phyloP scores from a whole-genome alignment of 1,140 invertebrate genomes.

The Potamilus streckersoni region DNA sequence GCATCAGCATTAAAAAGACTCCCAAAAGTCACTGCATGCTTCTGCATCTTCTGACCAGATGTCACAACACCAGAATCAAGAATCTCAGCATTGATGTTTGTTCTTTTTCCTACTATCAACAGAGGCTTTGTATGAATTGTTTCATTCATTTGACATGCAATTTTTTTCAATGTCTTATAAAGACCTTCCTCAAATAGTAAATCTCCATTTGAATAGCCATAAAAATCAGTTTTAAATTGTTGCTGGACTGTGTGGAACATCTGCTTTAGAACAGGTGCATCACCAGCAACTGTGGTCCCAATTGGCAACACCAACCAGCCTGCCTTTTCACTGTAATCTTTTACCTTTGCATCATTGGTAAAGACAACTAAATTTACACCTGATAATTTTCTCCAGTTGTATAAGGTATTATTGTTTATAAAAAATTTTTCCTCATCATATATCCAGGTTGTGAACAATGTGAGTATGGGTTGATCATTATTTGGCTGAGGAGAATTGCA shows the following conservation, averaged over 20 bases:
- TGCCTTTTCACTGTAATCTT: slow-evolving; percentile 13
- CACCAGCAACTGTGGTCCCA: slow-evolving; percentile 24
- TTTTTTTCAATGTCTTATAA: slow-evolving; percentile 30
- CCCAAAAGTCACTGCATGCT: slow-evolving; percentile 24
- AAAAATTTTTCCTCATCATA: slow-evolving; percentile 28
- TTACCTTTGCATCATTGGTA: slow-evolving; percentile 29
- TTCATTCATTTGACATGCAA: slow-evolving; percentile 17
- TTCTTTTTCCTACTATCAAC: slow-evolving; percentile 39
- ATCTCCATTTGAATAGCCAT: slow-evolving; percentile 50
- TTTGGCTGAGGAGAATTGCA: neutral
- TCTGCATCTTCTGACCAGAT: slow-evolving; percentile 25
- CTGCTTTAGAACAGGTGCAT: slow-evolving; percentile 40
- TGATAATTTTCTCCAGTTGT: slow-evolving; percentile 46
- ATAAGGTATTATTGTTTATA: slow-evolving; percentile 44
- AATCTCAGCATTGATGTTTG: slow-evolving; percentile 32
- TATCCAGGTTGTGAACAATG: slow-evolving; percentile 43
- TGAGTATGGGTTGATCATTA: slow-evolving; percentile 28
- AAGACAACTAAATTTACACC: slow-evolving; percentile 39
- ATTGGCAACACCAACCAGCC: slow-evolving; percentile 39
- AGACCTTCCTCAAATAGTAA: slow-evolving; percentile 42
- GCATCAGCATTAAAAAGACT: slow-evolving; percentile 42
- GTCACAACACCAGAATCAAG: slow-evolving; percentile 23
- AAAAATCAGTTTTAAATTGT: slow-evolving; percentile 38
- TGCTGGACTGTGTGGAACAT: slow-evolving; percentile 40
- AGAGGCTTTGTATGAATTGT: slow-evolving; percentile 9